Base-by-base conservation (phyloP, 2,113 vertebrate genomes). In the Neogobius melanostomus region DNA sequence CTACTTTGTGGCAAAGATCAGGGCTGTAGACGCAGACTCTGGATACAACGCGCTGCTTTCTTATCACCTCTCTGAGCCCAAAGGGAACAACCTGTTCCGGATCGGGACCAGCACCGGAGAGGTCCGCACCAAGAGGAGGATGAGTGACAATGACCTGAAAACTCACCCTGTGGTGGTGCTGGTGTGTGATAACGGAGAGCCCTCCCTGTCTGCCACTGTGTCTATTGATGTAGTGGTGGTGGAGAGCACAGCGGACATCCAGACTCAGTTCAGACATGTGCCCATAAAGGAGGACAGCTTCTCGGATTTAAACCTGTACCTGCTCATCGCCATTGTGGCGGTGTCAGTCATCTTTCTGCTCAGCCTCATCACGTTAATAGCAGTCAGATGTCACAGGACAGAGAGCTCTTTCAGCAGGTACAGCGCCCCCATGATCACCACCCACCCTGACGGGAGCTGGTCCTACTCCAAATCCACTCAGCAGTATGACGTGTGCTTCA, bases 131-230 rank as follows among this genome's bases (percentile, higher is more conserved):
- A 87, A 76, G 65, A 85, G 85, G 81, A 80, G 79, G 54, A 87
- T 87, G 85, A 87, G 81, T 72, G 85, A 87, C 81, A 85, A 85
- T 76, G 85, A 87, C 74, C 69, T 87, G 61, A 87, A 87, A 70
- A 80, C 71, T 74, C 85, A 87, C 56, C 81, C 83, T 49, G 70
- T 87, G 74, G 57, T 87, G 76, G 81, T 85, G 42, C 14, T 72
- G 67, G 83, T 87, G 1, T 87, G 74, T 72, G 85, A 87, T 82
- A 69, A 74, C 5, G 85, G 85, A 74, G 83, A 87, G 60, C 79
- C 83, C 66, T 85, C 83, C 63, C 79, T 87, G 72, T 76, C 86
- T 74, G 75, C 86, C 62, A 88, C 86, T 68, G 79, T 87, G 69
- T 87, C 86, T 72, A 80, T 87, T 70, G 85, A 87, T 6, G 85